Evolutionary conservation across 1,140 invertebrate genomes (phyloP).

Genomic region (Phortica variegata): DNA sequence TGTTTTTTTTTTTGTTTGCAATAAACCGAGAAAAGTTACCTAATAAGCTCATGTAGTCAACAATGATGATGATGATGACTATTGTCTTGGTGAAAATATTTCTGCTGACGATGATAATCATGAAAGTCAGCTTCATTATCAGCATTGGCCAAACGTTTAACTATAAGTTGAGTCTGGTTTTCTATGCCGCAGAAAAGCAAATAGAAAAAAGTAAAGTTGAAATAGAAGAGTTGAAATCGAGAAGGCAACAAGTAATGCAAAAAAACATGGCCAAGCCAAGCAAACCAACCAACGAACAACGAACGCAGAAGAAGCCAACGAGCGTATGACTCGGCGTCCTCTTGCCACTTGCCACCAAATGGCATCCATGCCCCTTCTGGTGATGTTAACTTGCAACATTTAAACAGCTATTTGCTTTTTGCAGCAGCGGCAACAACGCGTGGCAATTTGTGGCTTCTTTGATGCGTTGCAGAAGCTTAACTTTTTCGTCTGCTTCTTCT

Average conservation of each 20-base stretch:
- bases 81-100: too few species aligned
- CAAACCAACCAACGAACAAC: too few species aligned
- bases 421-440: constrained; percentile 9
- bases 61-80: too few species aligned
- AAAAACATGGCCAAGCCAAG: too few species aligned
- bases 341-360: background rate
- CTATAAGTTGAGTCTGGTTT: too few species aligned
- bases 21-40: constrained; percentile 11
- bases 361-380: constrained; percentile 23
- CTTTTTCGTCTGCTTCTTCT: constrained; percentile 24
- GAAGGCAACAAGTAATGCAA: constrained; percentile 21
- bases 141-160: too few species aligned
- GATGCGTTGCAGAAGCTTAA: background rate
- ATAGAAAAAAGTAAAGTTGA: background rate
- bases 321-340: too few species aligned
- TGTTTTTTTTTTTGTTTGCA: too few species aligned
- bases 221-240: background rate
- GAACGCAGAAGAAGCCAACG: too few species aligned
- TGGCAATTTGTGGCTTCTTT: constrained; percentile 39
- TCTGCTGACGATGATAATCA: constrained; percentile 16
- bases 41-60: too few species aligned
- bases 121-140: constrained; percentile 9
- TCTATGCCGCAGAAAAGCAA: too few species aligned
- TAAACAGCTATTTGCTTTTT: background rate
- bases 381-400: constrained; percentile 14